Conservation (phyloP, 53 echinoderm and acorn worm species). For the Holothuria scabra region DNA sequence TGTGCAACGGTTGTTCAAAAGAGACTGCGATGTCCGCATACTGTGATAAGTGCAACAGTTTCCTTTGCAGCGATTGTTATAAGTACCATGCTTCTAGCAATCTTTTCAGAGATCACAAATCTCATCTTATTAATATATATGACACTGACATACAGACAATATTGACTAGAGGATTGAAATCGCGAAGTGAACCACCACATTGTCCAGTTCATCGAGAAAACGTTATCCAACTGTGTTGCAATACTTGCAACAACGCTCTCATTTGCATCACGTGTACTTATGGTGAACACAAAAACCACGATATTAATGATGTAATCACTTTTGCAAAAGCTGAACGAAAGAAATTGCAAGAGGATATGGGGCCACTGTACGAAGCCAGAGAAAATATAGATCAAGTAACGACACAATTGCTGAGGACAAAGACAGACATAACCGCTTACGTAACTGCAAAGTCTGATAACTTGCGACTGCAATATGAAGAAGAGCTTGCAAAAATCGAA, state of each 20-base stretch:
- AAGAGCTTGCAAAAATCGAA: too few species aligned
- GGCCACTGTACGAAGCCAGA: neutral
- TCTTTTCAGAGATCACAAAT: conserved; percentile 4
- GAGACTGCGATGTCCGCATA: neutral
- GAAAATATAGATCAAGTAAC: neutral
- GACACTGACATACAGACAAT: neutral
- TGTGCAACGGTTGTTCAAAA: conserved; percentile 17
- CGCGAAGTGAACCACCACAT: neutral
- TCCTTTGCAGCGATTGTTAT: neutral
- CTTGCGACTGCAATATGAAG: too few species aligned
- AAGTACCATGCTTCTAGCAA: conserved; percentile 3
- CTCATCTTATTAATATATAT: neutral
- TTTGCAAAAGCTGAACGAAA: conserved; percentile 14
- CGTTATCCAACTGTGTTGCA: conserved; percentile 14
- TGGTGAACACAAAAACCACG: conserved; percentile 32
- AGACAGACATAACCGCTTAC: neutral
- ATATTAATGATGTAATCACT: conserved; percentile 20
- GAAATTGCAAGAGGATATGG: neutral
- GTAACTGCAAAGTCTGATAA: neutral
- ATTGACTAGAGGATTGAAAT: neutral
- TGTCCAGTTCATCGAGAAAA: conserved; percentile 20
- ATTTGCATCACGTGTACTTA: conserved; percentile 26
- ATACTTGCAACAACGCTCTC: neutral
- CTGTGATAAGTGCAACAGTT: neutral
- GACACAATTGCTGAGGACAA: neutral